Evolutionary conservation across 2,113 vertebrate species (phyloP).

Genomic region (Psilopsiagon aymara): DNA sequence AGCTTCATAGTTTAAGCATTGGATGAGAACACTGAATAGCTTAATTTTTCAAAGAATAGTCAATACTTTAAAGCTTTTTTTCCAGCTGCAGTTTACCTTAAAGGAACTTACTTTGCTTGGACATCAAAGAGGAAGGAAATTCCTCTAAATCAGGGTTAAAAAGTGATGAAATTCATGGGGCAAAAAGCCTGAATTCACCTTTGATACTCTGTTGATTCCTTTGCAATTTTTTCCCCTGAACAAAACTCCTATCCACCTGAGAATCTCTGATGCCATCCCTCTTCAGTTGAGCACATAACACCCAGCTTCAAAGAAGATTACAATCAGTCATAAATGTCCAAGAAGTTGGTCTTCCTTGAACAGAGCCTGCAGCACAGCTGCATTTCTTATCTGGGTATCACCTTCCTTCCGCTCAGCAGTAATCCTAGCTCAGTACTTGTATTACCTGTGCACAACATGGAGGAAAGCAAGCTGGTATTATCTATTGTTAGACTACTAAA

Average conservation of each 20-base stretch:
- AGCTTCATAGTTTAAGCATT: neutral
- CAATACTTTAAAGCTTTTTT: neutral
- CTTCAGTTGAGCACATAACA: neutral
- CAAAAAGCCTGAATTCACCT: neutral
- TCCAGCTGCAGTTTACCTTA: neutral
- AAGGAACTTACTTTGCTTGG: neutral
- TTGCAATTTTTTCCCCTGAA: neutral
- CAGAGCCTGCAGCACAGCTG: neutral
- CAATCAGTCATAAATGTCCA: no score
- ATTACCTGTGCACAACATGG: accelerated
- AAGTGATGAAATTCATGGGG: neutral
- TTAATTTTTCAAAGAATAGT: neutral
- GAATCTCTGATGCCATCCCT: neutral
- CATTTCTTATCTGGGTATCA: neutral
- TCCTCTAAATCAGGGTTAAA: neutral
- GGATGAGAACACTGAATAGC: neutral
- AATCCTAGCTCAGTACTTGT: accelerated
- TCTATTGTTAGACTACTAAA: neutral
- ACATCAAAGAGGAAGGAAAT: neutral
- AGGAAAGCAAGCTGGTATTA: neutral
- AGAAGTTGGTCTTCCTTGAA: neutral
- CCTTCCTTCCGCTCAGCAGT: neutral
- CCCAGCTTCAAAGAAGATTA: neutral
- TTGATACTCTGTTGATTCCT: neutral
- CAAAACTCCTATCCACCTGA: neutral